Evolutionary conservation across 1,140 invertebrate species (phyloP), one percentile per base, ranked within the genome.

Genomic region (Drosophila setifemur): DNA sequence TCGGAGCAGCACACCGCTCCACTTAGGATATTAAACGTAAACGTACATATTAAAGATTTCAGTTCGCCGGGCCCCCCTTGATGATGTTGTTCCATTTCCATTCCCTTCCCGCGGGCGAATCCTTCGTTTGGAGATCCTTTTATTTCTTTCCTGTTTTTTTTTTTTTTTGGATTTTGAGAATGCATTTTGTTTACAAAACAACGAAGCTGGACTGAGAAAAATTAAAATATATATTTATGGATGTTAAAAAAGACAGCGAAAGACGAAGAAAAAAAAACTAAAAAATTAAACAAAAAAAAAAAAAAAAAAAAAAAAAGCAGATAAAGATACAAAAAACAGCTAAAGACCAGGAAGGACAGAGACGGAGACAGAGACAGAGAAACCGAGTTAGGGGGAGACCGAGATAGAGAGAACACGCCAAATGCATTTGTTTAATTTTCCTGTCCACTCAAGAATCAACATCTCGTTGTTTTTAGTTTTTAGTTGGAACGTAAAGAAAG

Each of bases 1-100:
- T n/a, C n/a, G 8, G 28, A 61, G 33, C 23, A 35, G 44, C 8
- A n/a, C 45, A 57, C 58, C 31, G 50, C 50, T 70, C 37, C 39
- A 50, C 23, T 25, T 44, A 54, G 33, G 48, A 61, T 9, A 40
- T 25, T 21, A 8, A 35, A 35, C n/a, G n/a, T 28, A 14, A 35
- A 35, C 25, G 35, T 12, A 64, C 47, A 42, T 49, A 18, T 23
- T 23, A 47, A 37, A 29, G 45, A 23, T 48, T 29, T n/a, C 21
- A 31, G 31, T 60, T 40, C 8, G 16, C 26, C 8, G 43, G 47
- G n/a, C n/a, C n/a, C n/a, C n/a, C n/a, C n/a, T n/a, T n/a, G n/a
- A n/a, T n/a, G n/a, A n/a, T n/a, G n/a, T n/a, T n/a, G n/a, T n/a
- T n/a, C n/a, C n/a, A n/a, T n/a, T n/a, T n/a, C n/a, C n/a, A n/a